These are phyloP conservation scores for Spodoptera picta DNA, from an alignment of 2,888 invertebrate species.

Conservation along the genomic window DNA sequence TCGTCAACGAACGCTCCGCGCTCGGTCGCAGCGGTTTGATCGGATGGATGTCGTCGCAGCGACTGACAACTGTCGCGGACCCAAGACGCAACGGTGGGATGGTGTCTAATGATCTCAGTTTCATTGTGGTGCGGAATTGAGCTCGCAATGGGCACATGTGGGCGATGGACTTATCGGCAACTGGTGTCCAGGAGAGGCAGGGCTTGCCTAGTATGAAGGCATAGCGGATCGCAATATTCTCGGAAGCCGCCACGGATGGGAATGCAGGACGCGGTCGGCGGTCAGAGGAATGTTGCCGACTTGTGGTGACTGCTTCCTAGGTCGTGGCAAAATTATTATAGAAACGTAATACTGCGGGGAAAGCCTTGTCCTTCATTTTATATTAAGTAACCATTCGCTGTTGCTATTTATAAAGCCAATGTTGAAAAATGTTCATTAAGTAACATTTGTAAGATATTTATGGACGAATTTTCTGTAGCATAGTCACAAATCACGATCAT, in stretches of 20 bases:
- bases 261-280: constrained; percentile 77
- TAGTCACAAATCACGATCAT: constrained; percentile 15
- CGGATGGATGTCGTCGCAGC: constrained; percentile 79
- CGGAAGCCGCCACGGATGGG: constrained; percentile 78
- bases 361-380: constrained; percentile 27
- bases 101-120: constrained; percentile 80
- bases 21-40: constrained; percentile 74
- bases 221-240: constrained; percentile 79
- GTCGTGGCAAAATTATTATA: constrained; percentile 48
- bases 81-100: constrained; percentile 72
- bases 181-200: constrained; percentile 65
- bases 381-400: constrained; percentile 19
- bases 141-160: constrained; percentile 78
- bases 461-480: constrained; percentile 2
- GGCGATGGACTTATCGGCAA: constrained; percentile 71
- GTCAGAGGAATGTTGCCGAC: constrained; percentile 69
- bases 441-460: constrained; percentile 1
- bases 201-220: constrained; percentile 55
- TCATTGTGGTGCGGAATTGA: constrained; percentile 80
- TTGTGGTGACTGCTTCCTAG: constrained; percentile 61
- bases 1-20: constrained; percentile 64
- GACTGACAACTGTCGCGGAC: constrained; percentile 77
- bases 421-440: constrained; percentile 15
- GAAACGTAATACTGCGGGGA: constrained; percentile 36
- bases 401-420: constrained; percentile 24